Percentiles rank a stretch among this genome's conserved stretches.
Evolutionary conservation across 2,888 invertebrate species (phyloP).

Genomic region (Rhimphoctona megacephalus): DNA sequence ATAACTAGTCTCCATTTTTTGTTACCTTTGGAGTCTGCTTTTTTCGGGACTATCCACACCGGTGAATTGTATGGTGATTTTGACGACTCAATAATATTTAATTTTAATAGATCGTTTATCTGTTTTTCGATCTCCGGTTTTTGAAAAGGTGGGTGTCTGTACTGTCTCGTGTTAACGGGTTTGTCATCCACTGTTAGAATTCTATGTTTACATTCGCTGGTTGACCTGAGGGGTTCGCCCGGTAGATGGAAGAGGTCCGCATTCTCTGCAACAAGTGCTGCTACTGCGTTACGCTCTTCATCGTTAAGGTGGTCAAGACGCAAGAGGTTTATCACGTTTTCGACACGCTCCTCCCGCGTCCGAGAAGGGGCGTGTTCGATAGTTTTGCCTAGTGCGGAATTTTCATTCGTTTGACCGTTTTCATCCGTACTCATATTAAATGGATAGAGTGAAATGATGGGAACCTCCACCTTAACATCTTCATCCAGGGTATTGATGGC

Average conservation of each 20-base stretch:
- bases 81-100: background rate
- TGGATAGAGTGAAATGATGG: conserved; percentile 20
- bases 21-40: conserved; percentile 58
- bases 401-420: background rate
- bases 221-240: background rate
- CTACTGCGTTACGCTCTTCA: conserved; percentile 9
- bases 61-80: background rate
- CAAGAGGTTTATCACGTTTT: conserved; percentile 17
- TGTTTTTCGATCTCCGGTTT: background rate
- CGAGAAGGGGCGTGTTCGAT: background rate
- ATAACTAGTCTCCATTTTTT: conserved; percentile 73
- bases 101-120: background rate
- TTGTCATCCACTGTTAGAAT: background rate
- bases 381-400: background rate
- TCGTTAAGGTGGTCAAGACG: conserved; percentile 10
- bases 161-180: background rate
- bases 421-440: conserved; percentile 26
- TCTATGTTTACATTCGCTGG: background rate
- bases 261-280: background rate
- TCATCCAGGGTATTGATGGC: conserved; percentile 1
- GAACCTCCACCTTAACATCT: conserved; percentile 12
- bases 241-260: conserved; percentile 3
- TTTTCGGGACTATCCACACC: too few relatives aligned
- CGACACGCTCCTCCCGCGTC: conserved; percentile 9
- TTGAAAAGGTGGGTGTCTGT: background rate